Conservation (phyloP, 2,888 invertebrate genomes). For the Euzetes globulus region DNA sequence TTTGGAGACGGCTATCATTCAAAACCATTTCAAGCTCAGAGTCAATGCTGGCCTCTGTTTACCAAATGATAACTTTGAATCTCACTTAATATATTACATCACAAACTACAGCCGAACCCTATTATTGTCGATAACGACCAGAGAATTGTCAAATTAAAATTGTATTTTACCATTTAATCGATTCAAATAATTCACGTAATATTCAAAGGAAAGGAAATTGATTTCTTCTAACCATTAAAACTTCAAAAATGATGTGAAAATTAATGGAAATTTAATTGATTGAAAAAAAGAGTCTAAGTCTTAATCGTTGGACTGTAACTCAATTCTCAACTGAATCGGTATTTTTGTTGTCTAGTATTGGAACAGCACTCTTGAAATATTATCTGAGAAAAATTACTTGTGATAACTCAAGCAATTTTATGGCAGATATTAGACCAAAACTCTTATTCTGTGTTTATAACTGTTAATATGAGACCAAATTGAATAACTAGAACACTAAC, state of each 20-base stretch:
- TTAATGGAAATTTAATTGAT: neutral
- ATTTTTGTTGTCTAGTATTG: neutral
- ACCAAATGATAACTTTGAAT: constrained; percentile 14
- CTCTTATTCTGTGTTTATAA: neutral
- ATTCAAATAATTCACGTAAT: neutral
- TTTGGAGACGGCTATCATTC: neutral
- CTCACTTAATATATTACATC: constrained; percentile 25
- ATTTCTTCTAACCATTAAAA: no score
- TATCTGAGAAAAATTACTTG: constrained; percentile 2
- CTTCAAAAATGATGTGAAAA: neutral
- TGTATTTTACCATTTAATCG: neutral
- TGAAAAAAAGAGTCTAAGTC: neutral
- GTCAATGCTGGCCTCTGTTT: constrained; percentile 20
- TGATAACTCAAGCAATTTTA: constrained; percentile 9
- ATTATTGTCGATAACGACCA: neutral
- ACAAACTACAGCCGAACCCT: constrained; percentile 11
- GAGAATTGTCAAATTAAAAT: neutral
- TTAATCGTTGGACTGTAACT: neutral
- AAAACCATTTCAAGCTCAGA: constrained; percentile 14
- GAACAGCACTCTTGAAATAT: constrained; percentile 15
- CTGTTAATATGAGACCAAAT: neutral
- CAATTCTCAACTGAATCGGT: neutral
- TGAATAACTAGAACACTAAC: constrained; percentile 27
- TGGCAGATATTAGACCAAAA: neutral
- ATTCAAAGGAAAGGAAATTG: no score